phyloP scores from a whole-genome alignment of 1,140 invertebrate species.

The Pomacea maculata region DNA sequence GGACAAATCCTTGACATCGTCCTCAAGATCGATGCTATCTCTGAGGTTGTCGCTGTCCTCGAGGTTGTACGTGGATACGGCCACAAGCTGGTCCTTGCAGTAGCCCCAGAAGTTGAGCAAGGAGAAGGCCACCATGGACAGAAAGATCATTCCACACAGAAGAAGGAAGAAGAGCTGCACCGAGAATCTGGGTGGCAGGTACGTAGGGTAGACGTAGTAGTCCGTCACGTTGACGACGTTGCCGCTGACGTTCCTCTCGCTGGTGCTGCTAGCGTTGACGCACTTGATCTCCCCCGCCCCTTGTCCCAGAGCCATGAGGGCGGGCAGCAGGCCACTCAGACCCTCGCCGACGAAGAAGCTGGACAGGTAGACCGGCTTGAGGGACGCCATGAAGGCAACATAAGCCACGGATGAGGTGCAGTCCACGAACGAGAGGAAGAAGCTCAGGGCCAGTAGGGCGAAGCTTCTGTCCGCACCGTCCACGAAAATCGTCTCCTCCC shows the following conservation, averaged over 20 bases:
- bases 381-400: constrained; percentile 87
- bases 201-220: constrained; percentile 18
- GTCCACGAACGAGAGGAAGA: constrained; percentile 83
- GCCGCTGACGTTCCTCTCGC: constrained; percentile 22
- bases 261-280: constrained; percentile 53
- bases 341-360: constrained; percentile 79
- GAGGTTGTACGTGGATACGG: background rate
- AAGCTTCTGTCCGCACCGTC: constrained; percentile 72
- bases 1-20: no score
- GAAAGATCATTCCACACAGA: constrained; percentile 24
- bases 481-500: constrained; percentile 73
- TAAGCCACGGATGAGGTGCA: constrained; percentile 91
- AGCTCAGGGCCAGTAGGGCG: constrained; percentile 78
- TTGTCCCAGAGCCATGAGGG: constrained; percentile 81
- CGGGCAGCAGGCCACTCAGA: constrained; percentile 87
- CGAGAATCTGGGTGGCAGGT: constrained; percentile 27
- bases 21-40: no score
- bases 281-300: constrained; percentile 74
- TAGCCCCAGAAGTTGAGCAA: constrained; percentile 28
- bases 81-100: constrained; percentile 45
- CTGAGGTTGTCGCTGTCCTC: background rate
- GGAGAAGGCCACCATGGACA: constrained; percentile 26
- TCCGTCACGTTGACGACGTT: constrained; percentile 20
- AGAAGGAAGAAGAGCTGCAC: constrained; percentile 36
- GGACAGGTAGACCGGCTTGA: constrained; percentile 75